Evolutionary conservation across 2,113 vertebrate species (phyloP).

Genomic region (Oryzias javanicus): DNA sequence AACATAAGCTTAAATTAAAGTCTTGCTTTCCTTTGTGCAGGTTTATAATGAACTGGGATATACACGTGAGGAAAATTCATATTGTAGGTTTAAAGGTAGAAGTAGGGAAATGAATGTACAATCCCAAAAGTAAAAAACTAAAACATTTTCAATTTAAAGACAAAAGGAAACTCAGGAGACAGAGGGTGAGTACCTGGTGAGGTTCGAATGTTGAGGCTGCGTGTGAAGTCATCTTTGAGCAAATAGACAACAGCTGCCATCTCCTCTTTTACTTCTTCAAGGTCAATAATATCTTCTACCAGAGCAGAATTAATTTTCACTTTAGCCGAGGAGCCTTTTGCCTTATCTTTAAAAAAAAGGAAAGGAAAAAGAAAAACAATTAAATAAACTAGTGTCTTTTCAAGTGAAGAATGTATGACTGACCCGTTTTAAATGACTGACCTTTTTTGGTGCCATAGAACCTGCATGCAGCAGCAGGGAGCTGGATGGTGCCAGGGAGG

Average conservation of each 20-base stretch:
- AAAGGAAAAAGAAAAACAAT: slow-evolving; percentile 16
- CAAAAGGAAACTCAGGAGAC: too few relatives aligned
- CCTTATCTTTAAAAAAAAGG: slow-evolving; percentile 78
- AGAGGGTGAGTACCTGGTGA: slow-evolving; percentile 80
- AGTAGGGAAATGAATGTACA: too few relatives aligned
- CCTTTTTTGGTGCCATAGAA: slow-evolving; percentile 89
- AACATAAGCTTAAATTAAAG: too few relatives aligned
- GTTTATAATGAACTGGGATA: too few relatives aligned
- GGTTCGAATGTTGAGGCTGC: slow-evolving; percentile 88
- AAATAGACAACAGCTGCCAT: slow-evolving; percentile 81
- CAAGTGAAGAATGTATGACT: slow-evolving; percentile 3
- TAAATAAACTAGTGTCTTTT: neutral
- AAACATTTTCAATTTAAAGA: too few relatives aligned
- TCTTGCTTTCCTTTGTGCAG: too few relatives aligned
- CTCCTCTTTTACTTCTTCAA: slow-evolving; percentile 84
- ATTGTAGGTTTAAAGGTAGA: too few relatives aligned
- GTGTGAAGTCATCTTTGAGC: slow-evolving; percentile 91
- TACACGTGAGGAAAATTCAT: too few relatives aligned
- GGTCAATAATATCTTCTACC: slow-evolving; percentile 89
- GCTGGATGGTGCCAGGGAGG: slow-evolving; percentile 7
- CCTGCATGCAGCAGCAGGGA: slow-evolving; percentile 54
- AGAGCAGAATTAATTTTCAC: slow-evolving; percentile 86
- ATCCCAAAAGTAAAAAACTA: too few relatives aligned
- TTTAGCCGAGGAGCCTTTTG: slow-evolving; percentile 84
- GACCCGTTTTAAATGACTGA: slow-evolving; percentile 38